A percentile compares a stretch with the other conserved stretches of the same genome.
phyloP scores from a whole-genome alignment of 1,140 invertebrate species.

The Drosophila truncata region DNA sequence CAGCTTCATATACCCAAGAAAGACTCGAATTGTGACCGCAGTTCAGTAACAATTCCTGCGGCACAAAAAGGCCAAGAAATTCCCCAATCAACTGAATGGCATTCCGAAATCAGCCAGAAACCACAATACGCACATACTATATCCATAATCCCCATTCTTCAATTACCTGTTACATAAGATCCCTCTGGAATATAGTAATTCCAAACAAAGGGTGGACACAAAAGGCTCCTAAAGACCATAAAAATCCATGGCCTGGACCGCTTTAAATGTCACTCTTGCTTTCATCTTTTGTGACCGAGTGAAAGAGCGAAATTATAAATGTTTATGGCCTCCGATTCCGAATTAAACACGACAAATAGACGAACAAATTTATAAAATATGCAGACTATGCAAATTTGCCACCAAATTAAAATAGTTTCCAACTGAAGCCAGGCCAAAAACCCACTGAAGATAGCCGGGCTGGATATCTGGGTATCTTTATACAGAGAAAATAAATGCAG shows the following conservation, averaged over 20 bases:
- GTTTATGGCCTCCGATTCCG: constrained; percentile 45
- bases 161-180: constrained; percentile 42
- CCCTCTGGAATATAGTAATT: constrained; percentile 4
- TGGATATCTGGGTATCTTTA: constrained; percentile 25
- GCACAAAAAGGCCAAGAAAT: constrained; percentile 10
- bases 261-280: constrained; percentile 75
- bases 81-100: constrained; percentile 44
- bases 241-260: constrained; percentile 22
- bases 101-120: constrained; percentile 42
- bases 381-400: constrained; percentile 69
- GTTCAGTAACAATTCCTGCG: constrained; percentile 34
- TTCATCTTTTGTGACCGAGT: constrained; percentile 66
- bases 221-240: constrained; percentile 34
- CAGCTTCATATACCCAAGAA: neutral
- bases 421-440: constrained; percentile 36
- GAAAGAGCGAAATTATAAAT: constrained; percentile 42
- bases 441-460: constrained; percentile 37
- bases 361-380: constrained; percentile 69
- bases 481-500: neutral
- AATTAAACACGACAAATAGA: constrained; percentile 73
- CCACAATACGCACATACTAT: constrained; percentile 24
- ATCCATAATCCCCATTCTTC: constrained; percentile 44
- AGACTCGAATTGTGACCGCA: constrained; percentile 27
- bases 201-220: constrained; percentile 29
- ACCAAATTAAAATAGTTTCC: constrained; percentile 71